A percentile compares a stretch with the other conserved stretches of the same genome.
Evolutionary conservation across 2,113 vertebrate genomes (phyloP).

Genomic region (Chrysemys picta): DNA sequence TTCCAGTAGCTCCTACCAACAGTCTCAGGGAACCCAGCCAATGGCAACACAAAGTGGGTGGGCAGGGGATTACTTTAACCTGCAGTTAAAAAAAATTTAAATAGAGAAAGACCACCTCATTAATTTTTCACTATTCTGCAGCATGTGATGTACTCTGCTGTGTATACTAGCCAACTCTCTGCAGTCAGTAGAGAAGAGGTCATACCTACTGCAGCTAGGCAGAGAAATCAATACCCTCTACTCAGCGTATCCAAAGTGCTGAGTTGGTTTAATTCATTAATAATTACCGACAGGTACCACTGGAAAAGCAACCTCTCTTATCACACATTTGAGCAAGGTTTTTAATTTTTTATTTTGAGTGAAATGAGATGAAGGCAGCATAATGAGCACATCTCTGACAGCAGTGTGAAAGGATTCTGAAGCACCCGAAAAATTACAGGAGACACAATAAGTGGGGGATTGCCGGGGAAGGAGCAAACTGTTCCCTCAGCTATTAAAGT

Average conservation of each 20-base stretch:
- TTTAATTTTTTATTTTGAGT: background rate
- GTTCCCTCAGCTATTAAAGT: background rate
- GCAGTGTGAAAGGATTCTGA: background rate
- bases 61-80: background rate
- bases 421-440: background rate
- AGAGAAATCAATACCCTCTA: constrained; percentile 4
- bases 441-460: background rate
- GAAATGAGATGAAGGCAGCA: background rate
- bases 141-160: background rate
- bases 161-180: background rate
- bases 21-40: background rate
- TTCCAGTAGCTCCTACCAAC: background rate
- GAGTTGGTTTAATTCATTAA: background rate
- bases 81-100: background rate
- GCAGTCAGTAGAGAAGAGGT: background rate
- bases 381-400: background rate
- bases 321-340: background rate
- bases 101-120: background rate
- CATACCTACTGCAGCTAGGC: background rate
- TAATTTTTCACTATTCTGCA: constrained; percentile 1
- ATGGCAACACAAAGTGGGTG: background rate
- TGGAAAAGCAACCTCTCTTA: background rate
- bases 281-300: background rate
- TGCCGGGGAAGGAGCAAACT: accelerated
- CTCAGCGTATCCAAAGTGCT: background rate